Conservation (phyloP, 2,888 invertebrate species). For the Zeuzera pyrina region DNA sequence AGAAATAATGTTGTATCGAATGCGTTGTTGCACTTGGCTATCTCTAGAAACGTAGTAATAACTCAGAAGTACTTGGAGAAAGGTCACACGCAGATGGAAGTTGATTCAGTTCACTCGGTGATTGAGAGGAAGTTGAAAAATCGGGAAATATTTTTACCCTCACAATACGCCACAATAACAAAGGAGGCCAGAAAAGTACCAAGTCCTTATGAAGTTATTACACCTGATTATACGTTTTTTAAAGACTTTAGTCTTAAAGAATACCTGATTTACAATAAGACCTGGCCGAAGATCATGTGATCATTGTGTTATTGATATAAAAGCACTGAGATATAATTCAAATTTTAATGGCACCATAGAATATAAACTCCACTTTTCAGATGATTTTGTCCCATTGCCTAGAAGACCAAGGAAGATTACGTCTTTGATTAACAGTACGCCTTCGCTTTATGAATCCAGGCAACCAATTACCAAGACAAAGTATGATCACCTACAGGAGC, state of each 20-base stretch:
- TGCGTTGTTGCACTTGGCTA: slow-evolving; percentile 17
- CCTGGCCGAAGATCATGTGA: slow-evolving; percentile 15
- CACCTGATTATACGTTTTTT: slow-evolving; percentile 18
- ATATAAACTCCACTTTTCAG: slow-evolving; percentile 12
- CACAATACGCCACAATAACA: too few species aligned
- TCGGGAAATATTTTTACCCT: too few species aligned
- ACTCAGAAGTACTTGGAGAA: slow-evolving; percentile 23
- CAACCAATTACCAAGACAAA: slow-evolving; percentile 7
- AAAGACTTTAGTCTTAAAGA: slow-evolving; percentile 15
- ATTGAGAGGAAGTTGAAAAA: slow-evolving; percentile 37
- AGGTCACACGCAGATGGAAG: slow-evolving; percentile 21
- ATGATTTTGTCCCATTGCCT: too few species aligned
- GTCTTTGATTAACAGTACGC: background rate
- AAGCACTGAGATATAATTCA: slow-evolving; percentile 9
- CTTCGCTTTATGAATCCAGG: slow-evolving; percentile 5
- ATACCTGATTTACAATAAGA: slow-evolving; percentile 14
- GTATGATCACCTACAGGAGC: slow-evolving; percentile 9
- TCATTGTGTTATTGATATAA: slow-evolving; percentile 12
- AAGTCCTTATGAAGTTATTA: slow-evolving; percentile 16
- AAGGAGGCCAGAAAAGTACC: slow-evolving; percentile 16
- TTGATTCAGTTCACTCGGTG: slow-evolving; percentile 30
- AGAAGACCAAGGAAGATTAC: slow-evolving; percentile 4
- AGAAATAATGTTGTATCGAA: slow-evolving; percentile 20
- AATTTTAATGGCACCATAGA: slow-evolving; percentile 9
- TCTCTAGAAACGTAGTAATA: slow-evolving; percentile 14